phyloP scores from a whole-genome alignment of 2,888 invertebrate species.

The Achlya flavicornis region DNA sequence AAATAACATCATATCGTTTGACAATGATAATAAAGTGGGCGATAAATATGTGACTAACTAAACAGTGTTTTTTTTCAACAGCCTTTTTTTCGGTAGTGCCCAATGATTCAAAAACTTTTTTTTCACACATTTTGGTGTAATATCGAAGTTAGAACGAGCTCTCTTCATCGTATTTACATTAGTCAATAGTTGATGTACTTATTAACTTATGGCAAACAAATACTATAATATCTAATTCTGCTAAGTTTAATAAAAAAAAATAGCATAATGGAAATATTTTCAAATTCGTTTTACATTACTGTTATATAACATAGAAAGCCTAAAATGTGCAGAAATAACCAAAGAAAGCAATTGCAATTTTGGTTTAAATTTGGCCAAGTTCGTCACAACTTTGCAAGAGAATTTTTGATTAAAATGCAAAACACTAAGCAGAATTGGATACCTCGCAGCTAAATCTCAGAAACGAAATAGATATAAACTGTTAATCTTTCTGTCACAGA shows the following conservation, averaged over 20 bases:
- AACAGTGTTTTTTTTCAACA: background rate
- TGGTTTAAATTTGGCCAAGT: too few relatives aligned
- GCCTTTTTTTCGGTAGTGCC: background rate
- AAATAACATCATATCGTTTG: too few relatives aligned
- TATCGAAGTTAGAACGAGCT: background rate
- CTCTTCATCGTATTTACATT: background rate
- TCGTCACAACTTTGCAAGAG: too few relatives aligned
- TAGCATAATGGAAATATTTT: background rate
- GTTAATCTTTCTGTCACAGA: background rate
- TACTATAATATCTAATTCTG: background rate
- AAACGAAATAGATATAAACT: background rate
- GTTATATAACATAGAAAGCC: too few relatives aligned
- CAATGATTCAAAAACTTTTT: background rate
- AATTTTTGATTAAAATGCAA: background rate
- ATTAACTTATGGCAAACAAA: background rate
- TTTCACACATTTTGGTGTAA: too few relatives aligned
- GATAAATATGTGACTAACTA: too few relatives aligned
- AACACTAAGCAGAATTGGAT: background rate
- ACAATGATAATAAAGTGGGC: too few relatives aligned
- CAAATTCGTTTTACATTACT: too few relatives aligned
- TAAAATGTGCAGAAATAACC: too few relatives aligned
- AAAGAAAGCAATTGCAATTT: too few relatives aligned
- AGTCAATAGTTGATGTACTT: background rate
- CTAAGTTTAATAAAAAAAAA: background rate
- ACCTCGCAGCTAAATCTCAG: constrained; percentile 1